Evolutionary conservation across 23 tunicate species (phyloP), one percentile per base, ranked within the genome.

Genomic region (Trididemnum clinides): DNA sequence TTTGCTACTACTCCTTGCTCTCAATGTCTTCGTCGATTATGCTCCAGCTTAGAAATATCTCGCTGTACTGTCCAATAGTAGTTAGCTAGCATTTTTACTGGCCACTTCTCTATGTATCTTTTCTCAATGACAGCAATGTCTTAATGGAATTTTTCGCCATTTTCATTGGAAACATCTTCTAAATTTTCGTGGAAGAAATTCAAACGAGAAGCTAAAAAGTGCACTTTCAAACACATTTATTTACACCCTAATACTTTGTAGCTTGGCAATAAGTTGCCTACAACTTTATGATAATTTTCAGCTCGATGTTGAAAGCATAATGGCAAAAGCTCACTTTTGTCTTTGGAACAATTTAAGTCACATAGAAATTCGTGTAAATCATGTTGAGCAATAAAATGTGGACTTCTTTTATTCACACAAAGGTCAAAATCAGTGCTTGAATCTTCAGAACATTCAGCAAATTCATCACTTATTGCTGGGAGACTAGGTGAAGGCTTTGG

Each of bases 21-120:
- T n/a, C n/a, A 15, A 25, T 22, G 70, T 63, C 23, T 15, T 63
- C 70, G 70, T n/a, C 70, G 18, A 5, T n/a, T 63, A n/a, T 63
- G 28, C 23, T 63, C 23, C 23, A 7, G 54, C 15, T 44, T 15
- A 10, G 70, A n/a, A 10, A 5, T 15, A 63, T 63, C 70, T 63
- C 70, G 70, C 23, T 63, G 18, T n/a, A 63, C 7, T 63, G 70
- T n/a, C 70, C 70, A 63, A 22, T 22, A 63, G 70, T 63, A 63
- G 18, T 63, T 22, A n/a, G 70, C 70, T 10, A 63, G 70, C 70
- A 63, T 63, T 63, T 22, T 22, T 5, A 10, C 23, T 63, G 28
- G n/a, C 70, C 70, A 63, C 23, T 63, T 63, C 23, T 22, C 70
- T 49, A 12, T 49, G 57, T 49, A 49, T 18, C 57, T 49, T 49